Evolutionary conservation across 2,888 invertebrate species (phyloP).

Genomic region (Clivina fossor): DNA sequence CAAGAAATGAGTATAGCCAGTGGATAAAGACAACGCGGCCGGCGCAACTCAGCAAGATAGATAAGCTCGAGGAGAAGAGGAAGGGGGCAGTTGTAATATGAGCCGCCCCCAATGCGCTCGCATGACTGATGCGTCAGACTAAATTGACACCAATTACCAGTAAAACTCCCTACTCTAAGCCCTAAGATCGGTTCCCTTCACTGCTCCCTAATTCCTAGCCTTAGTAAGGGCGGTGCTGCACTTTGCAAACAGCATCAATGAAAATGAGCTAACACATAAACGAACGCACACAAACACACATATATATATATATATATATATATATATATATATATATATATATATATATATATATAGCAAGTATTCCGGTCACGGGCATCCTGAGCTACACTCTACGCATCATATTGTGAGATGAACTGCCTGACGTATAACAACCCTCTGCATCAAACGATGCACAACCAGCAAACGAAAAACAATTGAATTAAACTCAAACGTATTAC

Average conservation of each 20-base stretch:
- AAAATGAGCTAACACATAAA: constrained; percentile 53
- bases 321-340: too few relatives aligned
- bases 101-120: constrained; percentile 48
- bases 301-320: too few relatives aligned
- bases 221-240: constrained; percentile 37
- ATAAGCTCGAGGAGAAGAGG: constrained; percentile 6
- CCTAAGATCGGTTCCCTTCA: constrained; percentile 37
- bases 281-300: too few relatives aligned
- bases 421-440: constrained; percentile 38
- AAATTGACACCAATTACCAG: constrained; percentile 69
- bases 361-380: constrained; percentile 26
- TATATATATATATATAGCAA: not conserved
- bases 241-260: constrained; percentile 54
- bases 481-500: constrained; percentile 55
- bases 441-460: too few relatives aligned
- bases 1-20: too few relatives aligned
- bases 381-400: too few relatives aligned
- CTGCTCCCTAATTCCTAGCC: constrained; percentile 44
- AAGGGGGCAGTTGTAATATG: constrained; percentile 40
- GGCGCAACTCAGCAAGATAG: constrained; percentile 35
- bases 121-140: constrained; percentile 61
- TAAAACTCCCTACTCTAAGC: constrained; percentile 56
- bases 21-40: not conserved
- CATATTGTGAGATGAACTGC: constrained; percentile 26
- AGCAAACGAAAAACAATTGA: constrained; percentile 57